Percentiles rank a stretch among this genome's conserved stretches.
phyloP scores from a whole-genome alignment of 2,113 vertebrate genomes.

The Anguilla rostrata region DNA sequence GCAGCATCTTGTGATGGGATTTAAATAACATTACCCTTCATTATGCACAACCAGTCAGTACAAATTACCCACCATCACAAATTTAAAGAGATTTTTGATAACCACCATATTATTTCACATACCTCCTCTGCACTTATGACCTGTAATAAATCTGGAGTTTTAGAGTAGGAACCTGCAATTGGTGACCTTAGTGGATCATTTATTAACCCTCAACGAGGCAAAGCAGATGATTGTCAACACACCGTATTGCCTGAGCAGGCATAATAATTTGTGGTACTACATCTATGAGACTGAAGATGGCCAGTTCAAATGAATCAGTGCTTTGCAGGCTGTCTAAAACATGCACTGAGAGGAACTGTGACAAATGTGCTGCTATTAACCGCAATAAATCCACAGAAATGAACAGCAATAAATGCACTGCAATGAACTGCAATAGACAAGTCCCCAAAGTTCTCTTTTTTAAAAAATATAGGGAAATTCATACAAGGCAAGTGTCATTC shows the following conservation, averaged over 20 bases:
- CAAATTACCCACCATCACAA: conserved; percentile 43
- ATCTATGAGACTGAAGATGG: not conserved
- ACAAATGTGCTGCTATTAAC: no score
- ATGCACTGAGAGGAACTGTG: not conserved
- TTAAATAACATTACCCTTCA: conserved; percentile 53
- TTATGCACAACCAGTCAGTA: conserved; percentile 57
- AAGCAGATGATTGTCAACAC: not conserved
- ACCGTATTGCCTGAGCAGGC: not conserved
- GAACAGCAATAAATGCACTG: not conserved
- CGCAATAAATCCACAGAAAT: no score
- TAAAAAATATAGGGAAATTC: not conserved
- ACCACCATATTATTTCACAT: not conserved
- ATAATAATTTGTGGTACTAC: not conserved
- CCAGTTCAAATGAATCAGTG: not conserved
- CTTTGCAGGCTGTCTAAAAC: not conserved
- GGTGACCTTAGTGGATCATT: not conserved
- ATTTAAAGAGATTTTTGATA: conserved; percentile 40
- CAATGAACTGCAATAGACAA: not conserved
- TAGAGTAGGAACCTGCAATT: not conserved
- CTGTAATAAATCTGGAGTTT: not conserved
- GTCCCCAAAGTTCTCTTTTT: no score
- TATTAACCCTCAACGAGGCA: not conserved
- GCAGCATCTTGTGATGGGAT: conserved; percentile 53
- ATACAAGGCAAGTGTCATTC: not conserved
- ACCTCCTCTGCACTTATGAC: not conserved